Evolutionary conservation across 2,888 invertebrate genomes (phyloP).

Genomic region (Adelognathus sp.): DNA sequence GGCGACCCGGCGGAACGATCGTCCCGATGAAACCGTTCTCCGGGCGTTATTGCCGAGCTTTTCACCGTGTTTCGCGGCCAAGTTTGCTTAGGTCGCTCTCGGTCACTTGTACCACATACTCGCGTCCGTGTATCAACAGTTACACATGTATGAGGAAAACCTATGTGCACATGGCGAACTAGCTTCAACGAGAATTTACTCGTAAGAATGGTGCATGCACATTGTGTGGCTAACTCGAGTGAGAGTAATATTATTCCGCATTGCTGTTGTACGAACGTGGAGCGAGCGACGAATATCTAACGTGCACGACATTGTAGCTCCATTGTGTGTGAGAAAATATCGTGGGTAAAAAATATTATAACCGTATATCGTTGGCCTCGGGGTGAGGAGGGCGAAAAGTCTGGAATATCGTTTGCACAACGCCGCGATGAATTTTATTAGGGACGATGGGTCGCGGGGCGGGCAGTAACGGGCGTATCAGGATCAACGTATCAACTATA

Average conservation of each 20-base stretch:
- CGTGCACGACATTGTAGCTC: background rate
- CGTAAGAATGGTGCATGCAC: background rate
- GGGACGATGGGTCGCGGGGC: too few relatives aligned
- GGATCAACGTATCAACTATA: background rate
- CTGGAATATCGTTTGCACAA: constrained; percentile 30
- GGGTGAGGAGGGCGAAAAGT: constrained; percentile 31
- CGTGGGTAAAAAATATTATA: constrained; percentile 63
- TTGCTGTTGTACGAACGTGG: background rate
- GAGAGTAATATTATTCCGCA: background rate
- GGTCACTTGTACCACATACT: background rate
- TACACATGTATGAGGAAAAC: too few relatives aligned
- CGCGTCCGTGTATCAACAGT: background rate
- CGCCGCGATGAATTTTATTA: background rate
- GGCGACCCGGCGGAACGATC: background rate
- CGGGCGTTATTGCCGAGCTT: constrained; percentile 27
- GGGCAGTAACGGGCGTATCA: too few relatives aligned
- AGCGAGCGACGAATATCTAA: background rate
- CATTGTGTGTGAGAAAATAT: constrained; percentile 50
- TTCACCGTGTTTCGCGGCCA: constrained; percentile 17
- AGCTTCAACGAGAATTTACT: background rate
- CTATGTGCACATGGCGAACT: background rate
- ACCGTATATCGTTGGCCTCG: constrained; percentile 58
- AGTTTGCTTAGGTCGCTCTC: constrained; percentile 62
- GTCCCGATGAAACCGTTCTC: constrained; percentile 27
- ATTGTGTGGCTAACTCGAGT: background rate